A percentile compares a stretch with the other conserved stretches of the same genome.
Evolutionary conservation across 2,888 invertebrate species (phyloP).

Genomic region (Endotricha flammealis): DNA sequence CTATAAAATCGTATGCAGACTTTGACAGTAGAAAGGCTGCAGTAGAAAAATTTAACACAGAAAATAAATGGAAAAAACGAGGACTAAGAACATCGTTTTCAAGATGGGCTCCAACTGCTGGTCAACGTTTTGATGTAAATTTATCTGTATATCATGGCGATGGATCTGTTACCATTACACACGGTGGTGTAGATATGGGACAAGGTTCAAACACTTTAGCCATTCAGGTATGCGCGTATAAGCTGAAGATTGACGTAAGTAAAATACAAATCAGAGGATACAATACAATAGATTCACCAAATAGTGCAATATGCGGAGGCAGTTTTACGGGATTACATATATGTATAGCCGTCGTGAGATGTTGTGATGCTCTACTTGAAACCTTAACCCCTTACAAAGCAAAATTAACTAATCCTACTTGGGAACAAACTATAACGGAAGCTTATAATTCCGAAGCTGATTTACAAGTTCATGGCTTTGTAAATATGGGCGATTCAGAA

Average conservation of each 20-base stretch:
- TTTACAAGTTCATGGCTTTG: conserved; percentile 36
- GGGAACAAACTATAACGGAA: conserved; percentile 64
- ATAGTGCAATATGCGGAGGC: conserved; percentile 81
- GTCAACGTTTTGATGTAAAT: conserved; percentile 50
- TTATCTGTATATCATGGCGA: conserved; percentile 80
- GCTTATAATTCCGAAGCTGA: conserved; percentile 40
- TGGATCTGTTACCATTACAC: conserved; percentile 80
- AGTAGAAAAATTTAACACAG: conserved; percentile 73
- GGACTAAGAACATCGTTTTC: conserved; percentile 80
- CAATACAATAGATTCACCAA: conserved; percentile 79
- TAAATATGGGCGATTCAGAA: conserved; percentile 22
- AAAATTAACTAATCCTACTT: conserved; percentile 51
- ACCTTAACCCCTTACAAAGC: conserved; percentile 58
- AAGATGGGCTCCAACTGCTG: conserved; percentile 61
- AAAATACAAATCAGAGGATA: conserved; percentile 82
- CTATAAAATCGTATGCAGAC: conserved; percentile 68
- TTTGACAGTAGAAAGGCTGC: conserved; percentile 63
- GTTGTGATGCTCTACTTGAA: conserved; percentile 59
- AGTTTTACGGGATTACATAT: conserved; percentile 82
- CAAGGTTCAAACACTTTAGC: conserved; percentile 86
- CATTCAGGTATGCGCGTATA: conserved; percentile 81
- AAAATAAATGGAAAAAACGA: conserved; percentile 85
- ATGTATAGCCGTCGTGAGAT: conserved; percentile 67
- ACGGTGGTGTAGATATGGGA: conserved; percentile 83
- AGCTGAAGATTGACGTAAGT: conserved; percentile 80